phyloP scores from a whole-genome alignment of 1,140 invertebrate genomes.

The Diprion similis region DNA sequence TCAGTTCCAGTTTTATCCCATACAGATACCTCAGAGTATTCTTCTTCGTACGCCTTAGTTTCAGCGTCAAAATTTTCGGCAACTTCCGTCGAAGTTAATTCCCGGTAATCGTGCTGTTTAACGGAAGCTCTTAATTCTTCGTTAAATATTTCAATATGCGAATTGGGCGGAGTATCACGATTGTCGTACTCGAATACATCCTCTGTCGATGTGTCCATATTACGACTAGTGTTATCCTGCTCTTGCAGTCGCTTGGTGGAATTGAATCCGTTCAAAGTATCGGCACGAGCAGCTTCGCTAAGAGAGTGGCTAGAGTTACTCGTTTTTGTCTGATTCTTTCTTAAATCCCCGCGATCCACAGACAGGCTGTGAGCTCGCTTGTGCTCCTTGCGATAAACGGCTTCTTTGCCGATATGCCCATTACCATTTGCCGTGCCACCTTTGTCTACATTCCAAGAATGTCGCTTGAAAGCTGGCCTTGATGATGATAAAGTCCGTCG shows the following conservation, averaged over 20 bases:
- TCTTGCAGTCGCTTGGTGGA: constrained; percentile 22
- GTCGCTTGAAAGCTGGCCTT: constrained; percentile 63
- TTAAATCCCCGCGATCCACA: constrained; percentile 54
- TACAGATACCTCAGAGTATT: constrained; percentile 46
- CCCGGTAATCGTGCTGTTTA: constrained; percentile 42
- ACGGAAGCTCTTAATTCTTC: constrained; percentile 39
- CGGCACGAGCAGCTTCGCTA: constrained; percentile 38
- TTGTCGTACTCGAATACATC: constrained; percentile 49
- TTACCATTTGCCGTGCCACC: constrained; percentile 25
- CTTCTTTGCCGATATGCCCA: constrained; percentile 40
- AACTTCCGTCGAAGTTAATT: constrained; percentile 27
- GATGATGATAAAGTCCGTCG: constrained; percentile 63
- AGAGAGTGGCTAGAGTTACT: constrained; percentile 51
- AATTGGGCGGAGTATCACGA: constrained; percentile 56
- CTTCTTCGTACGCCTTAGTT: constrained; percentile 38
- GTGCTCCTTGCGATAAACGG: constrained; percentile 56
- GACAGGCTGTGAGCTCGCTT: constrained; percentile 68
- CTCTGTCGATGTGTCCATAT: constrained; percentile 46
- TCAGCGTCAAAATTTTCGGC: constrained; percentile 30
- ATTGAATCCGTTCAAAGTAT: constrained; percentile 21
- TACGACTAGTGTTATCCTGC: constrained; percentile 23
- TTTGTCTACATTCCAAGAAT: constrained; percentile 66
- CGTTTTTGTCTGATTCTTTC: constrained; percentile 42
- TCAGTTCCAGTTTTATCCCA: constrained; percentile 53
- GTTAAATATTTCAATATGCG: constrained; percentile 51